phyloP scores from a whole-genome alignment of 1,140 invertebrate genomes.

The Oreohelix idahoensis region DNA sequence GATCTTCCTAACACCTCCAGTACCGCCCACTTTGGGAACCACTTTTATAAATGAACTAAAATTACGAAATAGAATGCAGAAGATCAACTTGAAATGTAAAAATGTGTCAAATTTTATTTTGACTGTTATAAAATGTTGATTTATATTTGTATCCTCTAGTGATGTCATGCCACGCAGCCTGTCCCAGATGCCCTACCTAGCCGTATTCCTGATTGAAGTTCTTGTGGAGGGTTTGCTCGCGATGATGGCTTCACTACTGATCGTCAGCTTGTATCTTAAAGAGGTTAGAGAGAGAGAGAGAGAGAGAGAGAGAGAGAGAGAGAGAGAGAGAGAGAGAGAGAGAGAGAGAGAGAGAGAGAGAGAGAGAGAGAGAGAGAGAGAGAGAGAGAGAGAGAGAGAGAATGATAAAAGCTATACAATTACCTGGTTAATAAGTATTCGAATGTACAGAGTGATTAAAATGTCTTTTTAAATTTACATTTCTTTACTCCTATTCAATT shows the following conservation, averaged over 20 bases:
- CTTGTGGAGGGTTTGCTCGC: background rate
- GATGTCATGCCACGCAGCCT: conserved; percentile 11
- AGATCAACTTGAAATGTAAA: too few species aligned
- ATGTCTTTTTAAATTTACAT: too few species aligned
- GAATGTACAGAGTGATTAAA: too few species aligned
- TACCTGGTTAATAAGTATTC: too few species aligned
- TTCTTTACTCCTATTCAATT: too few species aligned
- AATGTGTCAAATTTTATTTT: too few species aligned
- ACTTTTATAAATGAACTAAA: too few species aligned
- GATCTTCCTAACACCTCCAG: too few species aligned
- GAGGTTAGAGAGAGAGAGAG: background rate
- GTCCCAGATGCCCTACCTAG: conserved; percentile 3
- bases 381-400: background rate
- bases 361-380: background rate
- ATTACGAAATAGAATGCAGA: too few species aligned
- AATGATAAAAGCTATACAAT: background rate
- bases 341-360: background rate
- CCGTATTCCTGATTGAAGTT: conserved; percentile 1
- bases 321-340: background rate
- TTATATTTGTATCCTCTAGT: background rate
- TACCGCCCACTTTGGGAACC: too few species aligned
- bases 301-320: background rate
- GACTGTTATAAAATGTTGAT: too few species aligned
- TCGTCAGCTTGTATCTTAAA: background rate
- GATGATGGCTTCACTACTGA: background rate